A percentile compares a stretch with the other conserved stretches of the same genome.
Conservation (phyloP, 2,113 vertebrate genomes). For the Ameiurus melas region DNA sequence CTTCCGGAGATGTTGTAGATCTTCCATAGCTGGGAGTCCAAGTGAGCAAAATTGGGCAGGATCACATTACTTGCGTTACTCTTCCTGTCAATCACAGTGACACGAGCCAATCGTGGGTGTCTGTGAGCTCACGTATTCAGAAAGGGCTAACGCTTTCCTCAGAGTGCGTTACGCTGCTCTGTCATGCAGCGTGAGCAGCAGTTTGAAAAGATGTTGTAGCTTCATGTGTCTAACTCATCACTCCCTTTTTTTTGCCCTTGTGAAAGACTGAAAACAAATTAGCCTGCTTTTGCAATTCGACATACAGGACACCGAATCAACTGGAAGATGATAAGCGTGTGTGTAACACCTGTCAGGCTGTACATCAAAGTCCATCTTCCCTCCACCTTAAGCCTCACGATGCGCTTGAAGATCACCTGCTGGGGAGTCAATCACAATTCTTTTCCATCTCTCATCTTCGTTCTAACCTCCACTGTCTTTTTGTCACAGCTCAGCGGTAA, state of each 20-base stretch:
- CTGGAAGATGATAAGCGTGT: conserved; percentile 4
- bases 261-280: neutral
- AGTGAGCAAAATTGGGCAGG: neutral
- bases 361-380: neutral
- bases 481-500: conserved; percentile 44
- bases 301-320: neutral
- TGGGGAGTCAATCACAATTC: conserved; percentile 37
- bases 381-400: neutral
- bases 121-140: neutral
- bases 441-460: neutral
- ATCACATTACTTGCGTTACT: neutral
- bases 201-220: neutral
- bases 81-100: neutral
- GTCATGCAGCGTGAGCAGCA: neutral
- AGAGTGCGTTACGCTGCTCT: neutral
- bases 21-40: neutral
- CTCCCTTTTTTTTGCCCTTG: neutral
- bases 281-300: neutral
- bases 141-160: neutral
- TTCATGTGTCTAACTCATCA: neutral
- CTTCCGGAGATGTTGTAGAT: neutral
- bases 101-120: neutral
- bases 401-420: conserved; percentile 31
- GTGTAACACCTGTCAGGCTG: conserved; percentile 21
- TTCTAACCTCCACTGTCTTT: conserved; percentile 36